Evolutionary conservation across 2,888 invertebrate genomes (phyloP).

Genomic region (Temnothorax ravouxi): DNA sequence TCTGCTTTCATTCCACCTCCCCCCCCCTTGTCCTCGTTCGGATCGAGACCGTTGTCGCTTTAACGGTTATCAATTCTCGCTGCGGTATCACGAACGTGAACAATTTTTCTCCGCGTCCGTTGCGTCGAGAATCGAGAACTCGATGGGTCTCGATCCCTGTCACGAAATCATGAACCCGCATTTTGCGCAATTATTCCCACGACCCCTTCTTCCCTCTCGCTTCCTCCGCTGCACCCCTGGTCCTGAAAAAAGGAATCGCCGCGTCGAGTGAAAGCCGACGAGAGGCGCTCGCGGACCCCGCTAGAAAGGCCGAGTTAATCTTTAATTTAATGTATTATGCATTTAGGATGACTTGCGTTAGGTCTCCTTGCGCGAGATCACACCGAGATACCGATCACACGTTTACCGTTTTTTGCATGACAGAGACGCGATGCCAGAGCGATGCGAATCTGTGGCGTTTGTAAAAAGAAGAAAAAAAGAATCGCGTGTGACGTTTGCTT

Average conservation of each 20-base stretch:
- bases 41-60: not conserved
- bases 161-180: not conserved
- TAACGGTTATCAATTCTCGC: not conserved
- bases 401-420: conserved; percentile 34
- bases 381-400: conserved; percentile 19
- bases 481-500: conserved; percentile 31
- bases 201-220: not conserved
- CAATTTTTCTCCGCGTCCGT: not conserved
- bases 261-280: conserved; percentile 38
- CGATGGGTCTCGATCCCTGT: not conserved
- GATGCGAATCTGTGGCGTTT: conserved; percentile 20
- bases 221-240: not conserved
- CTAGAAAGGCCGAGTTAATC: conserved; percentile 9
- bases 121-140: not conserved
- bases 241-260: conserved; percentile 13
- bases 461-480: not conserved
- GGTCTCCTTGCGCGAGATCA: conserved; percentile 20
- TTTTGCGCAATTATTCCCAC: not conserved
- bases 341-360: conserved; percentile 20
- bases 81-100: not conserved
- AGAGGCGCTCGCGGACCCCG: conserved; percentile 6
- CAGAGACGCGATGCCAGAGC: conserved; percentile 43
- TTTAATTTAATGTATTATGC: not conserved
- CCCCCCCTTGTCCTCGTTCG: not conserved
- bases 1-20: not conserved